Evolutionary conservation across 2,888 invertebrate genomes (phyloP), one percentile per base, ranked within the genome.

Genomic region (Hirtodrosophila confusa): DNA sequence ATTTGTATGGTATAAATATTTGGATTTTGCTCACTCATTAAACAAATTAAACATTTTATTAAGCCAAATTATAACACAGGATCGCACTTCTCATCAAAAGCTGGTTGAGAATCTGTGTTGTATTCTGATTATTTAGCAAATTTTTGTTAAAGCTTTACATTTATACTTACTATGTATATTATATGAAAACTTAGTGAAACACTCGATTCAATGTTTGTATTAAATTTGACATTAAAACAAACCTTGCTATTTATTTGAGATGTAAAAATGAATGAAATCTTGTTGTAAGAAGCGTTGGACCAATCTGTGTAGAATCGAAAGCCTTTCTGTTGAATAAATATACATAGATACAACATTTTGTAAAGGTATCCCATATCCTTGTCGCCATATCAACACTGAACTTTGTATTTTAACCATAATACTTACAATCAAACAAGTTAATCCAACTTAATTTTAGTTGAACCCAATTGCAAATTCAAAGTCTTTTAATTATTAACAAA

Each of bases 321-420:
- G 44, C 37, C 41, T 48, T 53, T 49, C 43, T 41, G 36, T 45
- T 41, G 40, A 43, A 35, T 29, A 58, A 17, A 39, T 27, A 33
- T 44, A 29, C 51, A 58, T 45, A 12, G 43, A 67, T 49, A 49
- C 24, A 45, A 43, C 49, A 60, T 57, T 49, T 44, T 50, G 49
- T 70, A 48, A 48, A 73, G 68, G 69, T 84, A 86, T 72, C 57
- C 60, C 62, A 61, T 67, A 70, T 70, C 80, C 73, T 73, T 84
- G 68, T 74, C 88, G 82, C 82, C 82, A 82, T 82, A 88, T 86
- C 88, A 80, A 64, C 72, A 76, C 58, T 56, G 57, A 88, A 83
- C 86, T 68, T 77, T 79, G 69, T 85, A 78, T 85, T 85, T 67
- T 79, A 76, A 68, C 65, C 67, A 54, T 63, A 56, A 68, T 43